Evolutionary conservation across 2,888 invertebrate genomes (phyloP).

Genomic region (Lasioglossum malachurum): DNA sequence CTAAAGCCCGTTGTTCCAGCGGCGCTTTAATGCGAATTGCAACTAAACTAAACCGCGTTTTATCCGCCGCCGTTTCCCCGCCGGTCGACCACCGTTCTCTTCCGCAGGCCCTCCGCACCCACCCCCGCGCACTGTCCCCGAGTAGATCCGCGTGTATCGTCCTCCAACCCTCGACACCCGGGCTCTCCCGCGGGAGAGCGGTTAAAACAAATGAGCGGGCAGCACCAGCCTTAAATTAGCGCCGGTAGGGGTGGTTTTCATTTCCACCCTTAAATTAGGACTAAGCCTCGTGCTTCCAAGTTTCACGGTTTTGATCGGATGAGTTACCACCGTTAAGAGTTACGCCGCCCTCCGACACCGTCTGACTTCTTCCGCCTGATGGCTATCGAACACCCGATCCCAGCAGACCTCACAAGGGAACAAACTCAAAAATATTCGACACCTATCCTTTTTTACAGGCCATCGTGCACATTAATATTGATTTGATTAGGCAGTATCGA

Average conservation of each 20-base stretch:
- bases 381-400: neutral
- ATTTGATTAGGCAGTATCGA: too few species aligned
- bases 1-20: constrained; percentile 63
- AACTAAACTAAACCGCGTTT: constrained; percentile 77
- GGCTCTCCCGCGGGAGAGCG: constrained; percentile 78
- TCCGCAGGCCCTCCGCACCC: constrained; percentile 12
- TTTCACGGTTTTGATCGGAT: constrained; percentile 83
- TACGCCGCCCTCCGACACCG: constrained; percentile 76
- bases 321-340: constrained; percentile 81
- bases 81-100: constrained; percentile 40
- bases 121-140: constrained; percentile 19
- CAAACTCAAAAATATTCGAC: neutral
- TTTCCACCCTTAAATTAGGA: constrained; percentile 85
- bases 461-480: neutral
- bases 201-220: constrained; percentile 85
- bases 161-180: constrained; percentile 57
- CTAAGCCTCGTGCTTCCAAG: constrained; percentile 81
- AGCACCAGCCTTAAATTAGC: constrained; percentile 84
- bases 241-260: constrained; percentile 83
- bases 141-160: constrained; percentile 52
- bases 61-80: constrained; percentile 50
- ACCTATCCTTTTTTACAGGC: neutral
- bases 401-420: neutral
- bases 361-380: constrained; percentile 49
- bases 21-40: constrained; percentile 73